Base-by-base conservation (phyloP, 2,113 vertebrate species). In the Naja naja region DNA sequence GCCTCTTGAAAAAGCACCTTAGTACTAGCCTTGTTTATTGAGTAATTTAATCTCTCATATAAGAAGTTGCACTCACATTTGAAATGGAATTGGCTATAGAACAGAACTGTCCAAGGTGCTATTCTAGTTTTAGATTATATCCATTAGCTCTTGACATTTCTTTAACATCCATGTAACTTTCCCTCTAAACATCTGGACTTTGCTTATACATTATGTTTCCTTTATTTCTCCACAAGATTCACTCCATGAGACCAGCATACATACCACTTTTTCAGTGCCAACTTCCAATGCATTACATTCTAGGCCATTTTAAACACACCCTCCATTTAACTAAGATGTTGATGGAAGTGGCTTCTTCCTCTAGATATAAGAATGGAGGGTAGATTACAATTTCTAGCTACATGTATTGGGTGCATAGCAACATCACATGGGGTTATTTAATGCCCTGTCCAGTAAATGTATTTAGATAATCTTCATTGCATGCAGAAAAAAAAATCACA, bases 401-500 rank as follows among this genome's bases (percentile, higher is more conserved):
- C 43, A 23, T 49, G 52, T 60, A 53, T 47, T 49, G 39, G 20
- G n/a, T 34, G 30, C 18, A 54, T 30, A 89, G 69, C 53, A 58
- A 34, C 69, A 92, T 58, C 47, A 14, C 64, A 69, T 52, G 56
- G 5, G 22, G 54, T 85, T 92, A 92, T 92, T 92, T 92, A 85
- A 30, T 60, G 54, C 30, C 53, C 43, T 60, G 54, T 45, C 43
- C 43, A 60, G 25, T 85, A 54, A 89, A 25, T 89, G 85, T 89
- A 58, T 90, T 89, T 74, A 49, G 69, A 89, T 89, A 89, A 60
- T 52, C 74, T 93, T 90, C 58, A 92, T n/a, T 85, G 92, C 53
- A 58, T 49, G 27, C 52, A 92, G 30, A 92, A 56, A 92, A 58
- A 20, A 58, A 22, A 58, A n/a, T 30, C 89, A 54, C 18, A 34